Percentiles rank a stretch among this genome's conserved stretches.
Evolutionary conservation across 2,113 vertebrate species (phyloP).

Genomic region (Diphyllodes magnificus): DNA sequence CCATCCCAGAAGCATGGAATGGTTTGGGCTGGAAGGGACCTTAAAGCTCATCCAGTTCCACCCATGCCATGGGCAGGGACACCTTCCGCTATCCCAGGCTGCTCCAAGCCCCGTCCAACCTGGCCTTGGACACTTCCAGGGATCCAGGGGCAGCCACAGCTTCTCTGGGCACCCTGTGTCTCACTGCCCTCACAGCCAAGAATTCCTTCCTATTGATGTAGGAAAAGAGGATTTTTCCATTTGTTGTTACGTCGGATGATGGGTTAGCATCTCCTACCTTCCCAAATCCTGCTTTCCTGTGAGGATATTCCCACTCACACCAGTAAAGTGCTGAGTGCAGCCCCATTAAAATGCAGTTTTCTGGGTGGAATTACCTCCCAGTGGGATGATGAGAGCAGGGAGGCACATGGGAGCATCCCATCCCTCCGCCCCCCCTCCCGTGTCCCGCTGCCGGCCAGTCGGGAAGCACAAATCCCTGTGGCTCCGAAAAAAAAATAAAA

Average conservation of each 20-base stretch:
- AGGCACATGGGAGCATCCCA: accelerated
- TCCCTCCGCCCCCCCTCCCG: accelerated
- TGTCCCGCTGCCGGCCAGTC: accelerated
- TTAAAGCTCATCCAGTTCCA: background rate
- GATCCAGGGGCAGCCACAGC: background rate
- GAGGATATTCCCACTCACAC: background rate
- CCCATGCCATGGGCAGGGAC: background rate
- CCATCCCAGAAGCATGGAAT: background rate
- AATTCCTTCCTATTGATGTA: background rate
- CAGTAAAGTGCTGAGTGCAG: background rate
- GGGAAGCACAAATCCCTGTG: background rate
- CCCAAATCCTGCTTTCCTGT: background rate
- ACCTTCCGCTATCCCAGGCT: accelerated
- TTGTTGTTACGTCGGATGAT: accelerated
- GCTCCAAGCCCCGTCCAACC: accelerated
- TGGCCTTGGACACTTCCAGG: background rate
- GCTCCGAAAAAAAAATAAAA: background rate
- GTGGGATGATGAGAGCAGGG: background rate
- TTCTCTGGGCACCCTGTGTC: background rate
- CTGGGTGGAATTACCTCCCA: background rate
- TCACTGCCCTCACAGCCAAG: background rate
- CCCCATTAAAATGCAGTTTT: background rate
- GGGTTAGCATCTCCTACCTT: background rate
- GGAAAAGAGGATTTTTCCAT: background rate
- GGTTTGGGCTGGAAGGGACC: background rate